A percentile compares a stretch with the other conserved stretches of the same genome.
Evolutionary conservation across 2,113 vertebrate species (phyloP).

Genomic region (Sylvietta virens): DNA sequence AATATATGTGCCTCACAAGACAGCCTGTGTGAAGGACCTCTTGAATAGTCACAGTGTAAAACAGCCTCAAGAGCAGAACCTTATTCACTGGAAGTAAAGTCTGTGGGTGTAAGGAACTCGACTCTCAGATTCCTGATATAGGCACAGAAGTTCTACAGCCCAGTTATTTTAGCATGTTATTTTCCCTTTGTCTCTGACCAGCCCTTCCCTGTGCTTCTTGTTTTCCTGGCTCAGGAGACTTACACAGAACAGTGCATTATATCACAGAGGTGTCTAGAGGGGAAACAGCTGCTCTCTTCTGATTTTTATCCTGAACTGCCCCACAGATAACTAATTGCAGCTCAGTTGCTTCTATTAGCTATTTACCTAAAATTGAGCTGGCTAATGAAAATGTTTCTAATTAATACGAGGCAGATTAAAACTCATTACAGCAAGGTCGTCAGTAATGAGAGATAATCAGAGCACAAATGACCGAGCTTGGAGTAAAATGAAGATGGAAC

Average conservation of each 20-base stretch:
- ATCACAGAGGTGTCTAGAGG: slow-evolving; percentile 10
- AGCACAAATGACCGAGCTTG: slow-evolving; percentile 65
- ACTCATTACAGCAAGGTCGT: slow-evolving; percentile 73
- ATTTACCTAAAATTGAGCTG: slow-evolving; percentile 67
- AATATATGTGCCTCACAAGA: not conserved
- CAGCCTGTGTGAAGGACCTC: not conserved
- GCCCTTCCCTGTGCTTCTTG: not conserved
- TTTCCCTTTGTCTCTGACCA: not conserved
- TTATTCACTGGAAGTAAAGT: not conserved
- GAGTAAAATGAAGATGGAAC: slow-evolving; percentile 57
- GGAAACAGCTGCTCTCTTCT: slow-evolving; percentile 48
- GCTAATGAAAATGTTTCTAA: slow-evolving; percentile 76
- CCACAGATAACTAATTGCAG: slow-evolving; percentile 68
- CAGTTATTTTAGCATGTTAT: not conserved
- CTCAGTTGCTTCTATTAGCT: slow-evolving; percentile 69
- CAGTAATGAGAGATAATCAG: slow-evolving; percentile 75
- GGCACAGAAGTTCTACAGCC: not conserved
- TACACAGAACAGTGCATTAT: not conserved
- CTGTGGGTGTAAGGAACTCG: not conserved
- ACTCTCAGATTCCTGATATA: not conserved
- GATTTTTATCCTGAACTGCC: slow-evolving; percentile 48
- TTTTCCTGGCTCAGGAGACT: not conserved
- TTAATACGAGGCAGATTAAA: slow-evolving; percentile 76
- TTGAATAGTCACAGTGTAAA: not conserved
- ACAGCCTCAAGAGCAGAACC: not conserved